phyloP scores from a whole-genome alignment of 2,888 invertebrate genomes.

The Hecatera dysodea region DNA sequence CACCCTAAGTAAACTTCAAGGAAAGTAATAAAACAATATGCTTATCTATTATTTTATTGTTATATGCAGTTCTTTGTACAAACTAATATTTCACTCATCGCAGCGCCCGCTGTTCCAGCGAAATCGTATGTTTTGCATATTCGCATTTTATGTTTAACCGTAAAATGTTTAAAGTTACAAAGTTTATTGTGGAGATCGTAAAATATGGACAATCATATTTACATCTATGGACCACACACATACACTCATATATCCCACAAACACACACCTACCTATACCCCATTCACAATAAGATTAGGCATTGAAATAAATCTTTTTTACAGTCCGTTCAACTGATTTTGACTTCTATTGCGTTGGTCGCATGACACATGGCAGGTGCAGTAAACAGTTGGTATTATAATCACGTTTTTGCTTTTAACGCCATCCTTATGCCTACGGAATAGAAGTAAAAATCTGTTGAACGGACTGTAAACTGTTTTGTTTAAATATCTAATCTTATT shows the following conservation, averaged over 20 bases:
- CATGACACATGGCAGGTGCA: no score
- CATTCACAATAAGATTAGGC: no score
- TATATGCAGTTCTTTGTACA: constrained; percentile 25
- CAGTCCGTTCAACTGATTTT: no score
- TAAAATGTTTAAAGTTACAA: constrained; percentile 85
- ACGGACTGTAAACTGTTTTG: no score
- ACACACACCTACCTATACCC: neutral
- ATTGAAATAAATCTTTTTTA: no score
- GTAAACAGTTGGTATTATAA: no score
- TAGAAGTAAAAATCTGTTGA: no score
- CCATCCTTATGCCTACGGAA: no score
- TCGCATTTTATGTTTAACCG: constrained; percentile 81
- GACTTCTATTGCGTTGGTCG: no score
- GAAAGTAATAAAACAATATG: constrained; percentile 16
- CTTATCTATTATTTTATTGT: constrained; percentile 23
- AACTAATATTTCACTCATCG: constrained; percentile 51
- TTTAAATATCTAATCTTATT: no score
- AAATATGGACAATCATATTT: constrained; percentile 70
- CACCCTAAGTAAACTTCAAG: neutral
- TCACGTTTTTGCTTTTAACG: no score
- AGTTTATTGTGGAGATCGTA: constrained; percentile 81
- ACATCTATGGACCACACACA: constrained; percentile 32
- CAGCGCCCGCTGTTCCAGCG: constrained; percentile 59
- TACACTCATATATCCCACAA: neutral
- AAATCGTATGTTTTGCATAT: constrained; percentile 77